Evolutionary conservation across 1,140 invertebrate genomes (phyloP).

Genomic region (Trinorchestia longiramus): DNA sequence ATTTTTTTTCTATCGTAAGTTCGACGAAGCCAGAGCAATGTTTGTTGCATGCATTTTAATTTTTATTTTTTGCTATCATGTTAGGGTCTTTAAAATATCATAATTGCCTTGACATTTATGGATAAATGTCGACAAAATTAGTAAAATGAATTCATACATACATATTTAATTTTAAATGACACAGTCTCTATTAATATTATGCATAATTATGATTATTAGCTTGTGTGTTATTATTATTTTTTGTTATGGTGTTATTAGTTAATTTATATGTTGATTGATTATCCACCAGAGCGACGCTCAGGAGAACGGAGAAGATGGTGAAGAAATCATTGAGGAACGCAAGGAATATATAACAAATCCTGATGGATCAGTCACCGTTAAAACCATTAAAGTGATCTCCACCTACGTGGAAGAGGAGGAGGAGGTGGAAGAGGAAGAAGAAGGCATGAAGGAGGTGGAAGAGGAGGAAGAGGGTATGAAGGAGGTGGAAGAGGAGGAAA

Average conservation of each 20-base stretch:
- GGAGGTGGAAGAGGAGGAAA: not conserved
- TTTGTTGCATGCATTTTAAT: too few species aligned
- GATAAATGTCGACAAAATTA: too few species aligned
- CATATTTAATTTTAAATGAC: not conserved
- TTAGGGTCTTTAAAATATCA: too few species aligned
- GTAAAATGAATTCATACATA: not conserved
- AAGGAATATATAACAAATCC: slow-evolving; percentile 30
- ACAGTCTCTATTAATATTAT: not conserved
- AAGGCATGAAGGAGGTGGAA: not conserved
- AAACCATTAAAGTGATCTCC: slow-evolving; percentile 27
- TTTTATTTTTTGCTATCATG: too few species aligned
- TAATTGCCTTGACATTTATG: too few species aligned
- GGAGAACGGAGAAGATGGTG: slow-evolving; percentile 27
- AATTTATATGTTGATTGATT: not conserved
- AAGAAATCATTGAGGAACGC: slow-evolving; percentile 14
- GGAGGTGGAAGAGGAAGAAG: slow-evolving; percentile 22
- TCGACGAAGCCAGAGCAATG: too few species aligned
- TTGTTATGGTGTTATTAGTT: not conserved
- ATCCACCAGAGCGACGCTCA: not conserved
- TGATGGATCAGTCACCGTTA: slow-evolving; percentile 36
- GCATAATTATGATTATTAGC: not conserved
- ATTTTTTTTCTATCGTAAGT: too few species aligned
- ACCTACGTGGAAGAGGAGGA: slow-evolving; percentile 44
- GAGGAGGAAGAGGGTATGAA: not conserved
- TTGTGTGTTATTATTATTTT: not conserved